phyloP scores from a whole-genome alignment of 2,888 invertebrate species.

The Quadriops clusia region DNA sequence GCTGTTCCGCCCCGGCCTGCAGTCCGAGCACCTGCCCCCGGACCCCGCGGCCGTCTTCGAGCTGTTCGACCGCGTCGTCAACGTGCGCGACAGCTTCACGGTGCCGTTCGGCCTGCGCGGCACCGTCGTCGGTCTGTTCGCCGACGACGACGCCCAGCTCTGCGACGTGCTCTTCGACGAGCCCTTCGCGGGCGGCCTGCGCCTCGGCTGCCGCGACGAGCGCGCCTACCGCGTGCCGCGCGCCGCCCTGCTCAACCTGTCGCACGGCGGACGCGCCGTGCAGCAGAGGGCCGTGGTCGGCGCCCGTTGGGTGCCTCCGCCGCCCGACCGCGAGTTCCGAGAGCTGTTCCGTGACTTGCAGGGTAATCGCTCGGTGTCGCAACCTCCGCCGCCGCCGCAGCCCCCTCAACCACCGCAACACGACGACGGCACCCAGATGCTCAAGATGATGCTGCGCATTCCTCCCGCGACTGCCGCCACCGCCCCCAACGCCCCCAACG shows the following conservation, averaged over 20 bases:
- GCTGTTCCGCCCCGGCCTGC: slow-evolving; percentile 34
- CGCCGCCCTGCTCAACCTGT: slow-evolving; percentile 48
- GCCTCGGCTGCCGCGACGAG: slow-evolving; percentile 37
- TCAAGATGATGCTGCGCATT: too few relatives aligned
- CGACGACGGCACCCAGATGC: too few relatives aligned
- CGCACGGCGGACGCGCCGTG: slow-evolving; percentile 40
- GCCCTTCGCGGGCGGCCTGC: slow-evolving; percentile 55
- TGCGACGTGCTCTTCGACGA: slow-evolving; percentile 77
- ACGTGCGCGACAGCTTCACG: slow-evolving; percentile 58
- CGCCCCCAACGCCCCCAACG: too few relatives aligned
- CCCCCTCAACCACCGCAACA: too few relatives aligned
- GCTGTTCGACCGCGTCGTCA: slow-evolving; percentile 77
- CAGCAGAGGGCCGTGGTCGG: slow-evolving; percentile 29
- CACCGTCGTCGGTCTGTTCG: slow-evolving; percentile 63
- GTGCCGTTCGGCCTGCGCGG: slow-evolving; percentile 77
- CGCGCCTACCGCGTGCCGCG: slow-evolving; percentile 43
- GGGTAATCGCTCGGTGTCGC: too few relatives aligned
- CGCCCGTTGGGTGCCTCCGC: too few relatives aligned
- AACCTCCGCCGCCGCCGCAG: too few relatives aligned
- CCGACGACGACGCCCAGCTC: slow-evolving; percentile 38
- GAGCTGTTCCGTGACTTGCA: too few relatives aligned
- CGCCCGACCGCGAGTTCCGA: too few relatives aligned
- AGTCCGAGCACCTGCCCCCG: slow-evolving; percentile 35
- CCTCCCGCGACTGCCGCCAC: too few relatives aligned
- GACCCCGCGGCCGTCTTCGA: slow-evolving; percentile 54